These are phyloP conservation scores for Salvator merianae DNA, from an alignment of 2,113 vertebrate species.

Conservation along the genomic window DNA sequence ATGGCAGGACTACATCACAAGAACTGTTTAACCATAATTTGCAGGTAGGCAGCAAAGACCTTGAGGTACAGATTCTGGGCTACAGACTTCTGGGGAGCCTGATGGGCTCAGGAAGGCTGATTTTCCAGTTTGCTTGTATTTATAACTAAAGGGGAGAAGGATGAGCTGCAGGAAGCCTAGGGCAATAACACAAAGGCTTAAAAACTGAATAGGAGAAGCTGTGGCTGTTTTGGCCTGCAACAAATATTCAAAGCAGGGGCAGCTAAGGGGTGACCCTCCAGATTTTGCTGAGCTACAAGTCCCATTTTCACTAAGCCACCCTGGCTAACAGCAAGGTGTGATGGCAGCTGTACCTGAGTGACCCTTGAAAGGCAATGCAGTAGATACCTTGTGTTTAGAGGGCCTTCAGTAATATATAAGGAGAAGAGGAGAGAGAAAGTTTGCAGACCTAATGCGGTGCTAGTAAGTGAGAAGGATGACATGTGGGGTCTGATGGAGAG, in stretches of 20 bases:
- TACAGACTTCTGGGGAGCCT: not conserved
- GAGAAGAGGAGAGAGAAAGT: no score
- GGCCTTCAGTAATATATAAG: not conserved
- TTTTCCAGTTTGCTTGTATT: not conserved
- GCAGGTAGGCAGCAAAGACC: not conserved
- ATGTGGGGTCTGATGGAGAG: not conserved
- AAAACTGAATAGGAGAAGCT: not conserved
- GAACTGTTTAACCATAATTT: not conserved
- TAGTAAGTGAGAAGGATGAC: not conserved
- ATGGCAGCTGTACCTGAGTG: no score
- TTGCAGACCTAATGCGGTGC: no score
- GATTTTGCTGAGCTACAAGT: no score
- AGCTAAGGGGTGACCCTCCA: no score
- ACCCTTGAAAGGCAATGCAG: not conserved
- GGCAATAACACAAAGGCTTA: not conserved
- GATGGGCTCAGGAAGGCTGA: not conserved
- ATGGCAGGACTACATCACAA: not conserved
- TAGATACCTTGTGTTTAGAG: not conserved
- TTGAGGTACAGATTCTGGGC: not conserved
- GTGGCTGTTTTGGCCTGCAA: not conserved
- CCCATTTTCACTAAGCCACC: no score
- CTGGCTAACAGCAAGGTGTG: no score
- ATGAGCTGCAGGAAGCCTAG: not conserved
- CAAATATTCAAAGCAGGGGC: no score
- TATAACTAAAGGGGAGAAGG: not conserved